phyloP scores from a whole-genome alignment of 2,797 vertebrate species.

The Tapera naevia region DNA sequence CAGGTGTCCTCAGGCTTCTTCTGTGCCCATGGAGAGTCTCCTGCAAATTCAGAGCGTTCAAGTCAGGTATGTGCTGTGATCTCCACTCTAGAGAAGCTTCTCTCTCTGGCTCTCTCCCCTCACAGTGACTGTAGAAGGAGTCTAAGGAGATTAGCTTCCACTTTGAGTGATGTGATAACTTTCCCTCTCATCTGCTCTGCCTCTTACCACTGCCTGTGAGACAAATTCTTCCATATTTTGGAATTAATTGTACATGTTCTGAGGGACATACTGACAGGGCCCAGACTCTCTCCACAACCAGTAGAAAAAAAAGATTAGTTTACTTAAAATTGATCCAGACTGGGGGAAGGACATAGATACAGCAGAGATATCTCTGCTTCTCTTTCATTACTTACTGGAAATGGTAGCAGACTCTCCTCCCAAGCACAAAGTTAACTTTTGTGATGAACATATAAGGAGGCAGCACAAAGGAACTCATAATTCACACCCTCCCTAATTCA shows the following conservation, averaged over 20 bases:
- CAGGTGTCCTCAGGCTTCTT: not conserved
- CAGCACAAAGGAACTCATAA: not conserved
- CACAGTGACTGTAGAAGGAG: not conserved
- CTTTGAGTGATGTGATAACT: not conserved
- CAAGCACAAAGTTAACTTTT: not conserved
- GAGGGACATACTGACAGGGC: accelerated
- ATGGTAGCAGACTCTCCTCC: not conserved
- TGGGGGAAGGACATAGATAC: not conserved
- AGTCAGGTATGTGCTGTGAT: not conserved
- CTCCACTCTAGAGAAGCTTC: not conserved
- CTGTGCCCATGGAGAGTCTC: accelerated
- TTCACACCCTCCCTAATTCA: not conserved
- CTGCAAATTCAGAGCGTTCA: not conserved
- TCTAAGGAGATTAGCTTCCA: not conserved
- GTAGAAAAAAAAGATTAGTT: not conserved
- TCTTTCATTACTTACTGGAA: not conserved
- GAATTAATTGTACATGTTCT: not conserved
- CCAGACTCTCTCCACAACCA: not conserved
- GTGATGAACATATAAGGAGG: not conserved
- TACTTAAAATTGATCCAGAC: not conserved
- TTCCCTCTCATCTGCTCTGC: not conserved
- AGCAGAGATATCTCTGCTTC: not conserved
- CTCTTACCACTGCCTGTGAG: not conserved
- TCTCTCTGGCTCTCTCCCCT: not conserved
- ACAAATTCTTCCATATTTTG: not conserved